Evolutionary conservation across 2,113 vertebrate species (phyloP).

Genomic region (Arenaria interpres): DNA sequence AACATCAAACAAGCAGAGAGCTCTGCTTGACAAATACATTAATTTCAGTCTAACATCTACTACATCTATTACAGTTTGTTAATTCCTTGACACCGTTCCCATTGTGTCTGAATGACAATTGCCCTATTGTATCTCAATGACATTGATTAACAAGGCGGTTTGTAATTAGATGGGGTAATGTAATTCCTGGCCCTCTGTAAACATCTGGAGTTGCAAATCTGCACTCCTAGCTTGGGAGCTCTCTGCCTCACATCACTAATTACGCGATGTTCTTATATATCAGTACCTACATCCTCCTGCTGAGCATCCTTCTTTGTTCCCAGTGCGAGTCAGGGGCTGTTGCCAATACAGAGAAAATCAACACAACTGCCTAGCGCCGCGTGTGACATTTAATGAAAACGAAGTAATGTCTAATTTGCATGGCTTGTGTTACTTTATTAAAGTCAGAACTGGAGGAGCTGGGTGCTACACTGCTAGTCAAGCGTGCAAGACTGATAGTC

Average conservation of each 20-base stretch:
- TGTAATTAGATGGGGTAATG: not conserved
- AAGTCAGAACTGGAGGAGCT: not conserved
- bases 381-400: constrained; percentile 22
- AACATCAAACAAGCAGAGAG: not conserved
- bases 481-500: not conserved
- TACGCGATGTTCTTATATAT: not conserved
- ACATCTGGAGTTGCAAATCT: not conserved
- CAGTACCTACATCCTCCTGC: not conserved
- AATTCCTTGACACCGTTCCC: not conserved
- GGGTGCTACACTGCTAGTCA: not conserved
- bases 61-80: not conserved
- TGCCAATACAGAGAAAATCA: not conserved
- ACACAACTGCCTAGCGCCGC: not conserved
- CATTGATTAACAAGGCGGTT: not conserved
- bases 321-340: not conserved
- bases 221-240: not conserved
- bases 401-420: constrained; percentile 7
- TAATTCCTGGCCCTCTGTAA: not conserved
- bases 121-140: not conserved
- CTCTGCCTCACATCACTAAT: not conserved
- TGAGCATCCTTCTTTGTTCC: not conserved
- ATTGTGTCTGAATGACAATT: not conserved
- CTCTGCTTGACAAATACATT: not conserved
- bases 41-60: not conserved
- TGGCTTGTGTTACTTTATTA: not conserved